Evolutionary conservation across 2,113 vertebrate species (phyloP), one percentile per base, ranked within the genome.

Genomic region (Upupa epops): DNA sequence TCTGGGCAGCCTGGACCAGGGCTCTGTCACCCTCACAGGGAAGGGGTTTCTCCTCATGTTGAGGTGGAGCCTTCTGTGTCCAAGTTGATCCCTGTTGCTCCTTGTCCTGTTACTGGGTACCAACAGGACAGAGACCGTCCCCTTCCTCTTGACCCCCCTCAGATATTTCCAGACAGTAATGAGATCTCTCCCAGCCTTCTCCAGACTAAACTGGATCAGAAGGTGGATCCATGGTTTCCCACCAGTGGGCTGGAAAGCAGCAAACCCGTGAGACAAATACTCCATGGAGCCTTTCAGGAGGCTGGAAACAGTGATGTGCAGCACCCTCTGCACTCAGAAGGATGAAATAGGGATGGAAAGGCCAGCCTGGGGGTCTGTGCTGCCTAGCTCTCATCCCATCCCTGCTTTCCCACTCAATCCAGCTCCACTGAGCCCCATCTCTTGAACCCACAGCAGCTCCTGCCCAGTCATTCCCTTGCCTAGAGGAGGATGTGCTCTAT

Each of bases 171-270:
- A 42, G 40, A 42, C 40, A 42, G 11, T 42, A 42, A 42, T 42
- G 15, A 42, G 40, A 42, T 42, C 15, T 15, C 40, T 42, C 40
- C 15, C 40, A 42, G 40, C 11, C 40, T 42, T 42, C 40, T 42
- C 40, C 40, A 42, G 40, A 42, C 40, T 42, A 42, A 42, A 42
- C 40, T 42, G 40, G 6, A 51, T 95, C 26, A 66, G 78, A 29
- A 60, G 22, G 5, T 1, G 64, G 37, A 20, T 15, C 48, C 0
- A 0, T 9, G n/a, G 9, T 24, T 64, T 29, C 29, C 45, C 0
- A 0, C 26, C 7, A 6, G 7, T 1, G 25, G 54, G 48, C 40
- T 11, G 17, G 69, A 40, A 89, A 46, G 6, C 58, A 56, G 37
- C 21, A 10, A 46, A 5, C 3, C n/a, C 1, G 0, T 0, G 5